These are phyloP conservation scores for Oeneis ivallda DNA, from an alignment of 2,888 invertebrate genomes.

Conservation along the genomic window DNA sequence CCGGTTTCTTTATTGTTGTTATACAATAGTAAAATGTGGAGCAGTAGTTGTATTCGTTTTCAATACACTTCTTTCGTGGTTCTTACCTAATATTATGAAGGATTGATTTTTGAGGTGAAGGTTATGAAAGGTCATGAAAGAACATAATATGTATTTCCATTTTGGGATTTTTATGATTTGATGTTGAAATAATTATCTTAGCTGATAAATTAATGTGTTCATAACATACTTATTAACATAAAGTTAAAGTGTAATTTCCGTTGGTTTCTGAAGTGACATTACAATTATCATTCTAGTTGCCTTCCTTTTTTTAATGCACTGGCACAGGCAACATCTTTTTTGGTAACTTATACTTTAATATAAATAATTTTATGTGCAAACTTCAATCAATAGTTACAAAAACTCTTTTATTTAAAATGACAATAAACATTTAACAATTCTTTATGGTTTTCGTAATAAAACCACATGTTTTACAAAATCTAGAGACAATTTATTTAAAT, in stretches of 20 bases:
- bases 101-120: neutral
- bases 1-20: slow-evolving; percentile 25
- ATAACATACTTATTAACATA: too few species aligned
- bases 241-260: neutral
- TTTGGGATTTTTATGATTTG: neutral
- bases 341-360: too few species aligned
- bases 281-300: too few species aligned
- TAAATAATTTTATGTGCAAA: too few species aligned
- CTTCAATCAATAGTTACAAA: too few species aligned
- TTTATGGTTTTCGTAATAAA: neutral
- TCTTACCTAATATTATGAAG: too few species aligned
- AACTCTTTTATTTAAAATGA: too few species aligned
- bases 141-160: neutral
- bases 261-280: neutral
- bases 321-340: too few species aligned
- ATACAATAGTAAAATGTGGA: slow-evolving; percentile 26
- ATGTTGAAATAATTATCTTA: neutral
- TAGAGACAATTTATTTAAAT: slow-evolving; percentile 15
- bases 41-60: neutral
- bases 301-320: too few species aligned
- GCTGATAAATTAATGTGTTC: neutral
- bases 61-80: neutral
- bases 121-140: neutral
- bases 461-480: neutral
- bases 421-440: neutral